Evolutionary conservation across 2,888 invertebrate genomes (phyloP), one percentile per base, ranked within the genome.

Genomic region (Electrophaes corylata): DNA sequence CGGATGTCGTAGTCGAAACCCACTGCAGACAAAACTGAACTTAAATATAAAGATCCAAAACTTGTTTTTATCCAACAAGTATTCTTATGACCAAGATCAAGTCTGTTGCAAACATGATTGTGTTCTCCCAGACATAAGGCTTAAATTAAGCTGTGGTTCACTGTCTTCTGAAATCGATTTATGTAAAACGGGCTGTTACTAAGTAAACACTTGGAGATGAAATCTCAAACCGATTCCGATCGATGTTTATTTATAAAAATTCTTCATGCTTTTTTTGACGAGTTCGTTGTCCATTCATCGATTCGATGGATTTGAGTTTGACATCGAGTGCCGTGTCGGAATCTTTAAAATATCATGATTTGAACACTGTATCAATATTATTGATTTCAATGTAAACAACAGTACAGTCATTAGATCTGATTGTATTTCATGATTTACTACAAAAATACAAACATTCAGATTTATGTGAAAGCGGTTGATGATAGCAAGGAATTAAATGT

Each of bases 121-220:
- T 56, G 45, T 66, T 1, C 2, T 4, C 31, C 3, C 10, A 20
- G 41, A n/a, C 20, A 54, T 62, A 66, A 55, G 48, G 59, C 48
- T 40, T 43, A 57, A 18, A 53, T 59, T 53, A 33, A n/a, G 20
- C 39, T 39, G 31, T 29, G 14, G 12, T n/a, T 43, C 40, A 23
- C 12, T 26, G 46, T 39, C 73, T 79, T 77, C 74, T 67, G 70
- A 81, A 88, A 84, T 86, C 84, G 84, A 86, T 86, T 86, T 84
- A 83, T 83, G 82, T 78, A 83, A 86, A 81, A 79, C 84, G 81
- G 83, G 81, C 82, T 89, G 87, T 89, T 89, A 87, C 89, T 87
- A 86, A 88, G 86, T 86, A 91, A 91, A 91, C 80, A 90, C 85
- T 86, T 70, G 53, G 74, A 79, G 84, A 82, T 85, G 84, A 81